Evolutionary conservation across 2,888 invertebrate species (phyloP), one percentile per base, ranked within the genome.

Genomic region (Apantesis nais): DNA sequence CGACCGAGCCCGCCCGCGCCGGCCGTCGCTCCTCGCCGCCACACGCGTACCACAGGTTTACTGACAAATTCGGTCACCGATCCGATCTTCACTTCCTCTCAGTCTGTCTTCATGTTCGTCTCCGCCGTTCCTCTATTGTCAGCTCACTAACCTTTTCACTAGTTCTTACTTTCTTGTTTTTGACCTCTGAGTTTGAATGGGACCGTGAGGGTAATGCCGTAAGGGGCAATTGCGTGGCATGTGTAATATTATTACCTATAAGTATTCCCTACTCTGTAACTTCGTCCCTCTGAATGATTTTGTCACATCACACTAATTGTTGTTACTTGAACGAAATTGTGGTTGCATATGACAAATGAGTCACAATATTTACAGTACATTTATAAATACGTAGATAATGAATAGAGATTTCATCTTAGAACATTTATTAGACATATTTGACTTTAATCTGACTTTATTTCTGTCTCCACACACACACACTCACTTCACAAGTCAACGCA

Each of bases 1-100:
- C 34, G 39, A 61, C 29, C 62, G 66, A 39, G 55, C 58, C 62
- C 16, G n/a, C n/a, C 37, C 68, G 68, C 61, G 34, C n/a, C 61
- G 34, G 14, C n/a, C 48, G n/a, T 11, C 34, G 16, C 55, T 31
- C 37, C 48, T 11, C 48, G 25, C 34, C 58, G 19, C 31, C 31
- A 37, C 67, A n/a, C 34, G 3, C 39, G 37, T 55, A 31, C 31
- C 44, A 25, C 64, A 58, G 60, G 65, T 58, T 64, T 44, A 37
- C 29, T 41, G 22, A 58, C 34, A 61, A 19, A 55, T 25, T 66
- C 66, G 58, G 58, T 29, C 69, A 67, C 34, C 58, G 55, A 37
- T 41, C 65, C n/a, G 48, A 48, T 37, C 66, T 48, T 65, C 19
- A 37, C 9, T 22, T 37, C 52, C 55, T 41, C 29, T 5, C n/a